Percentiles rank a stretch among this genome's conserved stretches.
Conservation (phyloP, 1,140 invertebrate species). For the Oppia nitens region DNA sequence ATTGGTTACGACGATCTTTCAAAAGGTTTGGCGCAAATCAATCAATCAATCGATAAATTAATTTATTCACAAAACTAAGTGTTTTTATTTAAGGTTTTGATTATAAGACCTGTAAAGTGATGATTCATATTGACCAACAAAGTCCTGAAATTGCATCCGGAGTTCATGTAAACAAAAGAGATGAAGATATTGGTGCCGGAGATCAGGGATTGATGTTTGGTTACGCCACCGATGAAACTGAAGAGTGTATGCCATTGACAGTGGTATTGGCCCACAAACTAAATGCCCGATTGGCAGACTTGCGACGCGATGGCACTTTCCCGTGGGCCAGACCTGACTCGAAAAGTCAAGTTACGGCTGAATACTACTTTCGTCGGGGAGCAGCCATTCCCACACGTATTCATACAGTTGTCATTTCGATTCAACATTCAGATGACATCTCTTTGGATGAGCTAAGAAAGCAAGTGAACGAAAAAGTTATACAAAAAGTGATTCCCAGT, state of each 20-base stretch:
- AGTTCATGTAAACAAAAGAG: slow-evolving; percentile 75
- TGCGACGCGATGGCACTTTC: slow-evolving; percentile 33
- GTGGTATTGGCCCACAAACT: slow-evolving; percentile 38
- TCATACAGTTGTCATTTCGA: slow-evolving; percentile 90
- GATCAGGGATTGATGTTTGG: slow-evolving; percentile 57
- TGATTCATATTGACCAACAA: slow-evolving; percentile 93
- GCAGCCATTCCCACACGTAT: slow-evolving; percentile 81
- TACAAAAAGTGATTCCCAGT: slow-evolving; percentile 75
- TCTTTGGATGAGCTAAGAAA: slow-evolving; percentile 60
- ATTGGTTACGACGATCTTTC: slow-evolving; percentile 95
- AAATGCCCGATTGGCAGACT: slow-evolving; percentile 34
- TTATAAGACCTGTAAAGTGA: slow-evolving; percentile 93
- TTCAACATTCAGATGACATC: slow-evolving; percentile 90
- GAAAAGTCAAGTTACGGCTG: slow-evolving; percentile 36
- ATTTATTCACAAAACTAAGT: slow-evolving; percentile 1
- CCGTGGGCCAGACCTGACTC: slow-evolving; percentile 40
- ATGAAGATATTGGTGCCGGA: slow-evolving; percentile 94
- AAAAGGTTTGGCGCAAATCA: slow-evolving; percentile 32
- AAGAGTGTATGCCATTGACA: slow-evolving; percentile 42
- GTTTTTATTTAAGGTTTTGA: slow-evolving; percentile 58
- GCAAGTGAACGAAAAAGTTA: slow-evolving; percentile 75
- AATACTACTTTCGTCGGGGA: slow-evolving; percentile 36
- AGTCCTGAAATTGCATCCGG: slow-evolving; percentile 91
- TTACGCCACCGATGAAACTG: slow-evolving; percentile 36
- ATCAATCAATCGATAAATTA: neutral